These are phyloP conservation scores for Genyomyrus donnyi DNA, from an alignment of 2,113 vertebrate genomes.

Conservation along the genomic window DNA sequence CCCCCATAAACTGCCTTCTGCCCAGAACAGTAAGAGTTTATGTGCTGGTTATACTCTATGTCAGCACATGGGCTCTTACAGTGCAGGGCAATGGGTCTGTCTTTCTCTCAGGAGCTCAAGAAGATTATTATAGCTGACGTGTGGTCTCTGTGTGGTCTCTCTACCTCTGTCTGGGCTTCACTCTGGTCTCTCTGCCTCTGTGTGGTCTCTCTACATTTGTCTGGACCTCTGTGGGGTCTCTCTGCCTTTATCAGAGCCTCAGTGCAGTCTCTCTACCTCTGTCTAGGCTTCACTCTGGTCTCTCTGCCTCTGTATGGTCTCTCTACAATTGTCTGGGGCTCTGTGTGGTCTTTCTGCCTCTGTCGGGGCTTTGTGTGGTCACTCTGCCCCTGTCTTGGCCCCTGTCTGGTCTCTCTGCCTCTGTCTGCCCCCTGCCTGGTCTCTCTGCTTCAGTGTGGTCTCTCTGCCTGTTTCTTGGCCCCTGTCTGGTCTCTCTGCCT, in stretches of 20 bases:
- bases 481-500: neutral
- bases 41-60: constrained; percentile 50
- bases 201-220: neutral
- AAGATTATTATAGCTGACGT: neutral
- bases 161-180: neutral
- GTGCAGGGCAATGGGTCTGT: constrained; percentile 53
- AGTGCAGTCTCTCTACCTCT: neutral
- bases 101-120: neutral
- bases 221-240: neutral
- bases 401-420: neutral
- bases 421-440: neutral
- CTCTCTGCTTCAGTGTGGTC: neutral
- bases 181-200: neutral
- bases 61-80: constrained; percentile 61
- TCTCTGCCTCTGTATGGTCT: neutral
- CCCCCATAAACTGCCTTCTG: constrained; percentile 30
- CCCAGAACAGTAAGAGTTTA: constrained; percentile 70
- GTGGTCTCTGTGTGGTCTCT: neutral
- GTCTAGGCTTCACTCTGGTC: neutral
- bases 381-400: neutral
- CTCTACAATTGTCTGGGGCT: neutral
- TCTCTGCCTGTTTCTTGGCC: neutral
- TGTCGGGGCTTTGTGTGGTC: neutral
- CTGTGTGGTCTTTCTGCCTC: neutral
- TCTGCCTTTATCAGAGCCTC: neutral